Conservation (phyloP, 2,797 vertebrate species). For the Helicolenus hilgendorfi region DNA sequence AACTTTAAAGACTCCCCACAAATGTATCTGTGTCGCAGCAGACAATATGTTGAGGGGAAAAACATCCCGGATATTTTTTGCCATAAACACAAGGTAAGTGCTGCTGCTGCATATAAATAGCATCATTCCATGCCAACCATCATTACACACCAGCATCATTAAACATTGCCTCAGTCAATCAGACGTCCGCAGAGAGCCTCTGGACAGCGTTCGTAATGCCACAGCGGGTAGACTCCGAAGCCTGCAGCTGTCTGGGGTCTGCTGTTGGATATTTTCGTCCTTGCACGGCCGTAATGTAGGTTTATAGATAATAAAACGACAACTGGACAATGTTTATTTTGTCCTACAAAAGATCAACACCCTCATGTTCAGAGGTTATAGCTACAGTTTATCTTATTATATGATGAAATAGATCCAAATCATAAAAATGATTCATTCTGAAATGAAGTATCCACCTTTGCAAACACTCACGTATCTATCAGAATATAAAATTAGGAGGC, state of each 20-base stretch:
- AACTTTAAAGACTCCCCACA: neutral
- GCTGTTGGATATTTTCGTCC: constrained; percentile 23
- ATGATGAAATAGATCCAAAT: neutral
- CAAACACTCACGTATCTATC: neutral
- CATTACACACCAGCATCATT: constrained; percentile 78
- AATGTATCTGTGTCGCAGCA: neutral
- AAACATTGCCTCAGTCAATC: constrained; percentile 75
- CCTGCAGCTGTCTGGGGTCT: constrained; percentile 46
- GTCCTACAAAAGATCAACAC: neutral
- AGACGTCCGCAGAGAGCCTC: constrained; percentile 59
- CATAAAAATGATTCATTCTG: neutral
- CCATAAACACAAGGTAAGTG: constrained; percentile 62
- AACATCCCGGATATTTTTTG: constrained; percentile 45
- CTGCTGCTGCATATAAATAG: constrained; percentile 80
- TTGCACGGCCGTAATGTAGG: constrained; percentile 3
- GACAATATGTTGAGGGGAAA: constrained; percentile 17
- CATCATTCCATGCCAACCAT: constrained; percentile 74
- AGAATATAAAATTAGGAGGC: neutral
- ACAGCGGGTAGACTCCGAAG: constrained; percentile 30
- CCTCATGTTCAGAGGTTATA: neutral
- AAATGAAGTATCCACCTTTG: neutral
- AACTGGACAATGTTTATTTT: constrained; percentile 19
- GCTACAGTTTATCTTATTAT: neutral
- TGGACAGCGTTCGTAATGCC: constrained; percentile 50
- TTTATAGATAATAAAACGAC: constrained; percentile 22